Evolutionary conservation across 92 coral and sea anemone genomes (phyloP).

Genomic region (Palythoa grandiflora): DNA sequence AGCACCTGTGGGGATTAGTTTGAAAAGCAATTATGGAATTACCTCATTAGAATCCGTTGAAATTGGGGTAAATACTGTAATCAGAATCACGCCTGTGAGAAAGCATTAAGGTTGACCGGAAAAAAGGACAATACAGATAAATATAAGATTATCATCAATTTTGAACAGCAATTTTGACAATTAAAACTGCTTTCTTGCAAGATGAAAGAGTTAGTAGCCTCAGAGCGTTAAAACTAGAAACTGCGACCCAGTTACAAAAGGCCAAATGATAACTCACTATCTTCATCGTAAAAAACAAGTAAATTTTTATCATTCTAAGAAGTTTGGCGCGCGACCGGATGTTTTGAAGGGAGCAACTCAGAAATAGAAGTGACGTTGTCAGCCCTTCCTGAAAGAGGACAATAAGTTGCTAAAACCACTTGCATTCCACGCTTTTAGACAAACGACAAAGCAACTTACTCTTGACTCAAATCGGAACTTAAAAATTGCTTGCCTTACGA

Average conservation of each 20-base stretch:
- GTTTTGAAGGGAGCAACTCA: not conserved
- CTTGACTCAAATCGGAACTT: not conserved
- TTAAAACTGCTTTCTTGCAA: not conserved
- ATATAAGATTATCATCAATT: not conserved
- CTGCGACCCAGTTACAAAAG: not conserved
- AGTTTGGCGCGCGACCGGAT: not conserved
- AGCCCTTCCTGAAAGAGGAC: not conserved
- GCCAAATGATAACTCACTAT: not conserved
- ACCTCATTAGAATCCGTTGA: not conserved
- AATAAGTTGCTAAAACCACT: not conserved
- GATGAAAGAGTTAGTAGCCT: not conserved
- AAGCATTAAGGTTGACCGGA: not conserved
- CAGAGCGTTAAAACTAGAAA: not conserved
- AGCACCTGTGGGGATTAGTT: not conserved
- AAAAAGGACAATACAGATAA: slow-evolving; percentile 2
- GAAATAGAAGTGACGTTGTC: slow-evolving; percentile 2
- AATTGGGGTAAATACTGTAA: not conserved
- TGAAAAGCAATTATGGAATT: not conserved
- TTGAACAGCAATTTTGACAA: not conserved
- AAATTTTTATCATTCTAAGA: no score
- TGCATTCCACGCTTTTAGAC: not conserved
- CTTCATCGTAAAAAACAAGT: not conserved
- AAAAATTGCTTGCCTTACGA: not conserved
- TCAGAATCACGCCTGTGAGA: not conserved
- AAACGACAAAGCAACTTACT: not conserved